These are phyloP conservation scores for Chrysaora quinquecirrha DNA, from an alignment of 30 jellyfish, hydroid and myxozoan species.

Conservation along the genomic window DNA sequence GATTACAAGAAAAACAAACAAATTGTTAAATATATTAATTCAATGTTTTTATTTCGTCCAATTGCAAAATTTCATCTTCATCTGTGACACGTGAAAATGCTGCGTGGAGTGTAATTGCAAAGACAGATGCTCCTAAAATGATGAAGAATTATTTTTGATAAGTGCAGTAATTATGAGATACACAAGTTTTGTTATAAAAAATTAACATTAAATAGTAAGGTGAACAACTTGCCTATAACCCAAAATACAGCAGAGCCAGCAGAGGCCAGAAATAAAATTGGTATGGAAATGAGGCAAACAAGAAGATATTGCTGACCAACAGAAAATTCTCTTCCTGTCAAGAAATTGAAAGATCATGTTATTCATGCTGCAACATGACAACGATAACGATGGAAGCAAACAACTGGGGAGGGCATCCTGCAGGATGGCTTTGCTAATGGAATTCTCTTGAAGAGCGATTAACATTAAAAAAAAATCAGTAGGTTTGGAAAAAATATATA, in stretches of 20 bases:
- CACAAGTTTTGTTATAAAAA: background rate
- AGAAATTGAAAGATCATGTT: background rate
- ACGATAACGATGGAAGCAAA: too few relatives aligned
- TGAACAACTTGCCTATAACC: constrained; percentile 96
- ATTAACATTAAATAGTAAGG: constrained; percentile 8
- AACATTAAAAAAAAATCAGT: background rate
- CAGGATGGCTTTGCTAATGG: too few relatives aligned
- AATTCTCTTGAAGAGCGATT: too few relatives aligned
- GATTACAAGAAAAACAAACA: too few relatives aligned
- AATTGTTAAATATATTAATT: too few relatives aligned
- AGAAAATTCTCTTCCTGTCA: constrained; percentile 77
- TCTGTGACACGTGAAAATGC: constrained; percentile 50
- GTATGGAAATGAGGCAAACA: constrained; percentile 78
- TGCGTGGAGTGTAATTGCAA: constrained; percentile 81
- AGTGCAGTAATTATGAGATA: background rate
- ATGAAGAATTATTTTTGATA: background rate
- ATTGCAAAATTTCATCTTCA: constrained; percentile 19
- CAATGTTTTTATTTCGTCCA: constrained; percentile 48
- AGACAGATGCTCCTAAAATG: constrained; percentile 88
- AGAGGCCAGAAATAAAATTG: constrained; percentile 90
- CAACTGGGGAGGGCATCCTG: too few relatives aligned
- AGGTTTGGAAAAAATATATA: background rate
- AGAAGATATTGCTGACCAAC: constrained; percentile 84
- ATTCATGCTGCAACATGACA: too few relatives aligned
- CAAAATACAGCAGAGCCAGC: constrained; percentile 98